Base-by-base conservation (phyloP, 2,888 invertebrate species). In the Panopea generosa region DNA sequence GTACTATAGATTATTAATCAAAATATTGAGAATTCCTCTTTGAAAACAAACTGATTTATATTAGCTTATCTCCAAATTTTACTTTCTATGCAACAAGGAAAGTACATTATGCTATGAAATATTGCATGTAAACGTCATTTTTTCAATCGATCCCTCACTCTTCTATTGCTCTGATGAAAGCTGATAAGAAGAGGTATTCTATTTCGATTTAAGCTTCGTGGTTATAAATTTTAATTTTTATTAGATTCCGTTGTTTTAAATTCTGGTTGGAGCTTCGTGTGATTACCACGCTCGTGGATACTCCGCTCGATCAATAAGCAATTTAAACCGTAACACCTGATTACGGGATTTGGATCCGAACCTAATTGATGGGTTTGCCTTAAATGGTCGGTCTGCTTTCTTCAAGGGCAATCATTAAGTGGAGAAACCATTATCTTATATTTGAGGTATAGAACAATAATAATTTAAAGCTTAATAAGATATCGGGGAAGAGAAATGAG, bases 301-400 rank as follows among this genome's bases (percentile, higher is more conserved):
- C 26, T 27, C 18, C 16, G 27, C 7, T 43, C 38, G 73, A 61
- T 73, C 73, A 33, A 73, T 73, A 73, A 56, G 67, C 73, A 73
- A 73, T 73, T 73, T 67, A 62, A 59, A 62, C 50, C 57, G 45
- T 57, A 50, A 56, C 45, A 63, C 63, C 70, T 63, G 69, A 62
- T 61, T 49, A 55, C 55, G 43, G 26, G 47, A 55, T 55, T 45
- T 29, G 55, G 22, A 55, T 50, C 55, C 33, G 45, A 38, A 55
- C 65, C 55, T 65, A 65, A 65, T 65, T 65, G 56, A 65, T 65
- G 65, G 55, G 20, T 45, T 24, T 55, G 56, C 29, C 65, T 65
- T 55, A 55, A 56, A 65, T 65, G 47, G 65, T 22, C 45, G 55
- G 65, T 18, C 47, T 65, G 45, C 47, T 47, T 65, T 47, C 38